Base-by-base conservation (phyloP, 2,888 invertebrate genomes). In the Hemistola chrysoprasaria region DNA sequence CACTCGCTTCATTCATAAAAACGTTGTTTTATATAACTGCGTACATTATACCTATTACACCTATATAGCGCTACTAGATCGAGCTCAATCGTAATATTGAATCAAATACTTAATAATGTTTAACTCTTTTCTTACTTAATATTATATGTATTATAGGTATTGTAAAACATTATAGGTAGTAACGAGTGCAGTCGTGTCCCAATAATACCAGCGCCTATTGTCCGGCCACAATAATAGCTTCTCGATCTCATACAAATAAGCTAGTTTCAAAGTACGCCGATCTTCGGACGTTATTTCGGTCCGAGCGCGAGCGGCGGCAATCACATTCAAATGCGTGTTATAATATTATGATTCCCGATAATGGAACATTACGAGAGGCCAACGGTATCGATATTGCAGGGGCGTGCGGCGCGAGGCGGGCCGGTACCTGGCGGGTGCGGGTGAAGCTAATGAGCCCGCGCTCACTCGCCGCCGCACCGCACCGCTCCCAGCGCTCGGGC, bases 391-490 rank as follows among this genome's bases (percentile, higher is more conserved):
- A 45, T 44, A 50, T 53, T 43, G 37, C 33, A 26, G 37, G 41
- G 28, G 31, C 37, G 45, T 63, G 60, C 56, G 50, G 52, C 29
- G 39, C 40, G 29, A 35, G 40, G 24, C 40, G 10, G 31, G n/a
- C n/a, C n/a, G n/a, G n/a, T 35, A 36, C 36, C 31, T 41, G 41
- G 27, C 41, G 27, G 41, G 30, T 40, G 51, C 48, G 51, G 57
- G n/a, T n/a, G n/a, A n/a, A n/a, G n/a, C 51, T 50, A 50, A 54
- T 50, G 47, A 43, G 44, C 47, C 42, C 37, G 35, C 42, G 38
- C 50, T 40, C 26, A 24, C 40, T n/a, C n/a, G n/a, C n/a, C n/a
- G n/a, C n/a, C n/a, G n/a, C n/a, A 24, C 32, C 21, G 31, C 41
- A 22, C 23, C 33, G 16, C 36, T 33, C 31, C 28, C 38, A 24